Conservation (phyloP, 2,888 invertebrate genomes). For the Euclidia mi region DNA sequence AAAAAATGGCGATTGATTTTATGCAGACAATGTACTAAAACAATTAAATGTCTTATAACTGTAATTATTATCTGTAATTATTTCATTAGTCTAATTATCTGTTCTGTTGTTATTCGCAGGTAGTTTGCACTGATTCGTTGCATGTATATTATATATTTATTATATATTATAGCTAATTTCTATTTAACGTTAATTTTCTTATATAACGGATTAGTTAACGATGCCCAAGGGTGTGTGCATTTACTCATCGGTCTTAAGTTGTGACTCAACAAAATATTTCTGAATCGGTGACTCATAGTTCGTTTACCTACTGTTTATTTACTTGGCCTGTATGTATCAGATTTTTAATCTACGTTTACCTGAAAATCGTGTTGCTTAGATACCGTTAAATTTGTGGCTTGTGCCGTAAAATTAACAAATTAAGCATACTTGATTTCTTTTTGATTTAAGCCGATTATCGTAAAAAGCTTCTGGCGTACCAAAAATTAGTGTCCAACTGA, state of each 20-base stretch:
- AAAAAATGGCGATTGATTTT: no score
- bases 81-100: not conserved
- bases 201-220: constrained; percentile 41
- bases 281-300: constrained; percentile 78
- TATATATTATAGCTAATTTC: constrained; percentile 3
- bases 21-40: no score
- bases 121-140: constrained; percentile 1
- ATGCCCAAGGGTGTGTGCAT: constrained; percentile 50
- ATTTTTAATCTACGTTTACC: constrained; percentile 24
- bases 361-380: constrained; percentile 9
- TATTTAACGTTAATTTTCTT: constrained; percentile 18
- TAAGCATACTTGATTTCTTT: not conserved
- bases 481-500: no score
- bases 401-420: constrained; percentile 5
- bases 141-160: no score
- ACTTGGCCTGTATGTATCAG: constrained; percentile 38
- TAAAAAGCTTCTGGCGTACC: no score
- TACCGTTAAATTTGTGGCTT: constrained; percentile 15
- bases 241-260: constrained; percentile 58
- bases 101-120: not conserved
- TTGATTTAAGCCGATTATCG: no score
- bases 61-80: no score
- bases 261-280: constrained; percentile 75
- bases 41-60: no score
- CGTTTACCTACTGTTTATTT: constrained; percentile 74